A percentile compares a stretch with the other conserved stretches of the same genome.
These are phyloP conservation scores for Loxodonta africana DNA, from an alignment of 2,113 vertebrate species.

Conservation along the genomic window DNA sequence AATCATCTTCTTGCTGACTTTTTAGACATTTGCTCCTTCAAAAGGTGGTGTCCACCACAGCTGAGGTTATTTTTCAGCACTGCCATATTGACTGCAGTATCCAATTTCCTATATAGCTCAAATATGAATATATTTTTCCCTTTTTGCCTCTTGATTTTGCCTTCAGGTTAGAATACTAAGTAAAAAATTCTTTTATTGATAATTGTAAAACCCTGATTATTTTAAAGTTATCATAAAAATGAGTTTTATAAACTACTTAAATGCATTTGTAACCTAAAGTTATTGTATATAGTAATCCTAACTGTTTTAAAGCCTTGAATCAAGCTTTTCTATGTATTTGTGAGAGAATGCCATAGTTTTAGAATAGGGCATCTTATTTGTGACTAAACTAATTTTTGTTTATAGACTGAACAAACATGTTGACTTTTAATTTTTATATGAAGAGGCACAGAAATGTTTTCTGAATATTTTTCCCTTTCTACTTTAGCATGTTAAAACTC, in stretches of 20 bases:
- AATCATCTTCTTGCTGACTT: background rate
- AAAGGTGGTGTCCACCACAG: background rate
- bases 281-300: conserved; percentile 33
- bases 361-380: background rate
- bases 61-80: background rate
- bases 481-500: conserved; percentile 45
- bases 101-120: background rate
- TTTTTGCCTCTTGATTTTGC: background rate
- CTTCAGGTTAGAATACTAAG: conserved; percentile 47
- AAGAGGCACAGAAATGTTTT: conserved; percentile 19
- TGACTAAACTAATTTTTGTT: conserved; percentile 36
- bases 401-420: background rate
- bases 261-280: background rate
- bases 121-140: background rate
- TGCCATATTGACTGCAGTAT: background rate
- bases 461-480: conserved; percentile 38
- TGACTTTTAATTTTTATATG: conserved; percentile 60
- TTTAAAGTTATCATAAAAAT: conserved; percentile 42
- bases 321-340: conserved; percentile 3
- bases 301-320: conserved; percentile 21
- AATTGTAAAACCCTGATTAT: conserved; percentile 34
- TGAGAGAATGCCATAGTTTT: background rate
- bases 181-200: conserved; percentile 22
- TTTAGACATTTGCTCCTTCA: conserved; percentile 3
- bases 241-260: conserved; percentile 38